phyloP scores from a whole-genome alignment of 2,113 vertebrate genomes.

The Meles meles region DNA sequence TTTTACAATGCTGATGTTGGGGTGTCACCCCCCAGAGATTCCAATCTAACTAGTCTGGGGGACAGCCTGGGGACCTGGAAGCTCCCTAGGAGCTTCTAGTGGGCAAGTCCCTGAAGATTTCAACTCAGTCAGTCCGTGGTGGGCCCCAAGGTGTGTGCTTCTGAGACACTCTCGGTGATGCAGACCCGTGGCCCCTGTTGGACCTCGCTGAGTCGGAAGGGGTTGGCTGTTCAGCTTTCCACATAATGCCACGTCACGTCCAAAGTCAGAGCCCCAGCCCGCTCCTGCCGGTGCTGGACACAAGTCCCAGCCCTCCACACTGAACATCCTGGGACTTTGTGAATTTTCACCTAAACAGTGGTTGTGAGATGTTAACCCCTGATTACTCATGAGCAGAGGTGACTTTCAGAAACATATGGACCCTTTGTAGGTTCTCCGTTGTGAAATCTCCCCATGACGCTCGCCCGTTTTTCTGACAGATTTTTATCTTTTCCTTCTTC shows the following conservation, averaged over 20 bases:
- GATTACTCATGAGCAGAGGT: not conserved
- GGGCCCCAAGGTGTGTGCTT: not conserved
- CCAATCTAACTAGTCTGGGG: not conserved
- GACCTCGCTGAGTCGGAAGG: accelerated
- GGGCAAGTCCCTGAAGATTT: not conserved
- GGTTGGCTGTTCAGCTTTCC: not conserved
- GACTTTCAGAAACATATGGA: not conserved
- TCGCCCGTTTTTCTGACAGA: not conserved
- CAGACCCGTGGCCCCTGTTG: accelerated
- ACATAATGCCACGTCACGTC: not conserved
- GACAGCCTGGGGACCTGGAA: not conserved
- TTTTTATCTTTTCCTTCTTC: not conserved
- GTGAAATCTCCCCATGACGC: not conserved
- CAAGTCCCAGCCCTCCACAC: not conserved
- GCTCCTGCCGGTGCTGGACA: accelerated
- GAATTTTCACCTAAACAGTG: not conserved
- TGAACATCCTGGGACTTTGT: not conserved
- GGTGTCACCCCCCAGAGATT: not conserved
- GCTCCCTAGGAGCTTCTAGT: not conserved
- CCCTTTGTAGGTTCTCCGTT: not conserved
- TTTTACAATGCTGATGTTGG: not conserved
- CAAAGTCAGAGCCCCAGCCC: too few species aligned
- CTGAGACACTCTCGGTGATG: not conserved
- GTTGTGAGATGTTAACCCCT: too few species aligned
- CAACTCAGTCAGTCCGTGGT: not conserved